Percentiles rank a stretch among this genome's conserved stretches.
Evolutionary conservation across 2,113 vertebrate genomes (phyloP).

Genomic region (Phyllostomus hastatus): DNA sequence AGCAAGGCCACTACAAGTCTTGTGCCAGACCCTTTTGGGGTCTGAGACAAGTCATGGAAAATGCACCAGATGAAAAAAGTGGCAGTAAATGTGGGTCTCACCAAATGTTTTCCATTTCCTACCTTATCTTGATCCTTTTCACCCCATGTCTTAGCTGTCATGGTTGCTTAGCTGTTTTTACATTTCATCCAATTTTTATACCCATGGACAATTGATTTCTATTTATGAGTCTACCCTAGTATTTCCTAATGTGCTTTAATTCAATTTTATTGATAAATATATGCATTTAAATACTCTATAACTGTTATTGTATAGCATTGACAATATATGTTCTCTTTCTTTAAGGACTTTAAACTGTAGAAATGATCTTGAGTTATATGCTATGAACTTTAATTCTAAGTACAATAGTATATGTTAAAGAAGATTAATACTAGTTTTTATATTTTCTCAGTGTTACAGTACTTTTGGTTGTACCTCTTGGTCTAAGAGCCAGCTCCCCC

Average conservation of each 20-base stretch:
- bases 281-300: neutral
- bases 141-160: neutral
- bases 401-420: neutral
- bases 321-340: neutral
- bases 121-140: neutral
- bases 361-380: neutral
- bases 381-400: neutral
- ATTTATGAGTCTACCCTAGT: neutral
- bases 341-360: neutral
- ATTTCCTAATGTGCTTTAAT: neutral
- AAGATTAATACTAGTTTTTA: slow-evolving; percentile 17
- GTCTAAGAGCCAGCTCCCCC: neutral
- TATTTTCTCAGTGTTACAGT: slow-evolving; percentile 29
- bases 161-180: neutral
- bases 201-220: neutral
- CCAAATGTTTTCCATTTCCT: neutral
- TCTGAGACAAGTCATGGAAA: neutral
- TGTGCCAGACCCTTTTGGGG: neutral
- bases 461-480: slow-evolving; percentile 40
- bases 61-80: neutral
- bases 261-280: neutral
- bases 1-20: neutral
- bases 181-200: neutral
- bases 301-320: neutral
- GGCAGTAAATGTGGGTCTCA: neutral